Base-by-base conservation (phyloP, 2,113 vertebrate species). In the Saguinus midas region DNA sequence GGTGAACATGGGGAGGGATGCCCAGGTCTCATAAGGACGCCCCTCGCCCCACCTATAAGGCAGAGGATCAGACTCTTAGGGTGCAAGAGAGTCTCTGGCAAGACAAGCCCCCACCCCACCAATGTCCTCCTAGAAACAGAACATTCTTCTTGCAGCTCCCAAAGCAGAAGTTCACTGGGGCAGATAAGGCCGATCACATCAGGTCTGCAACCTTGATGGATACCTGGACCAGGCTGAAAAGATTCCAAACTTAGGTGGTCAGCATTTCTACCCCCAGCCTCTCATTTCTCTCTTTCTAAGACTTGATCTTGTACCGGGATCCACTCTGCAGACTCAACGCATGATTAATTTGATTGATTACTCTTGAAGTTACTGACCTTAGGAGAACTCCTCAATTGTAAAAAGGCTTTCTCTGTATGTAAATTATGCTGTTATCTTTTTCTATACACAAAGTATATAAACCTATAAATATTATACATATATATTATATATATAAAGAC, bases 391-490 rank as follows among this genome's bases (percentile, higher is more conserved):
- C 93, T 98, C 91, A 89, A 75, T 92, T 97, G 97, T 95, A 97
- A 97, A 97, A 98, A 97, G 87, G 92, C 87, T 95, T 97, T 94
- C 97, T 89, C 94, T 97, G 91, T 98, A 94, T 98, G 98, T 98
- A 96, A 98, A 98, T 95, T 58, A 97, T 0, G 92, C 81, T 76
- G 79, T 92, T 94, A 88, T 96, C 87, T 96, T 97, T 97, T 97
- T 98, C 96, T 99, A 98, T 98, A 98, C 95, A 96, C 98, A 98
- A 78, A 95, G 97, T 98, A 98, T 98, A 98, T 98, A 98, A 98
- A 98, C 90, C 98, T 98, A 98, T 98, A 98, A 98, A 98, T 98
- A 97, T 86, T 95, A 97, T 96, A 96, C 92, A 98, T 95, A 97
- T 98, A 97, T 98, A 98, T 97, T 98, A 96, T 98, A 98, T 98